Percentiles rank a stretch among this genome's conserved stretches.
Evolutionary conservation across 92 coral and sea anemone species (phyloP).

Genomic region (Ricordea florida): DNA sequence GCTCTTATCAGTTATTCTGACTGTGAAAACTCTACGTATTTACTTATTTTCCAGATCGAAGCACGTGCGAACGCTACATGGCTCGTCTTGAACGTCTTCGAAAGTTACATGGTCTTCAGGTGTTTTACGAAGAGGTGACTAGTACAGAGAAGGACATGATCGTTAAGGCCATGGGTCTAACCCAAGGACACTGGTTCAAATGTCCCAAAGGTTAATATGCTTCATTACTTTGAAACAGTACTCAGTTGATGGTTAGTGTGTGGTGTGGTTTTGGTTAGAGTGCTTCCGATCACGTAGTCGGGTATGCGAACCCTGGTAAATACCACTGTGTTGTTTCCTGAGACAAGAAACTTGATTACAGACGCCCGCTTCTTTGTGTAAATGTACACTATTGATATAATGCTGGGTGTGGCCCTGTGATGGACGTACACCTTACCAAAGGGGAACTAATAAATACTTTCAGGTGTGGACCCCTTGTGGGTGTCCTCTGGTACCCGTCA

Average conservation of each 20-base stretch:
- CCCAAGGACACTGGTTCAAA: constrained; percentile 94
- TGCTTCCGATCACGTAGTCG: constrained; percentile 1
- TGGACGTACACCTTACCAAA: too few species aligned
- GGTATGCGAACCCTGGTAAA: too few species aligned
- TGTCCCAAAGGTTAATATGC: constrained; percentile 78
- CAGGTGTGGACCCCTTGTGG: too few species aligned
- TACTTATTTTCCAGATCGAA: constrained; percentile 8
- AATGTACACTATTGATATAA: too few species aligned
- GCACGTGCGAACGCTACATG: constrained; percentile 38
- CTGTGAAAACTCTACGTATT: not conserved
- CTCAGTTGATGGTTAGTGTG: constrained; percentile 13
- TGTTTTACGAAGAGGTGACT: constrained; percentile 55
- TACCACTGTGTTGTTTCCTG: too few species aligned
- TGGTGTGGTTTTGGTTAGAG: constrained; percentile 44
- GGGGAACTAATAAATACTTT: too few species aligned
- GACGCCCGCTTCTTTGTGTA: too few species aligned
- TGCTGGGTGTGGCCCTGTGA: too few species aligned
- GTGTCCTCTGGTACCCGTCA: too few species aligned
- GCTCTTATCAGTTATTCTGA: too few species aligned
- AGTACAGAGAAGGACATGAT: constrained; percentile 71
- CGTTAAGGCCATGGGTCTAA: constrained; percentile 77
- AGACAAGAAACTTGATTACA: too few species aligned
- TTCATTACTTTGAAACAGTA: constrained; percentile 6
- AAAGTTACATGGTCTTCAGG: not conserved
- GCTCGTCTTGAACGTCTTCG: constrained; percentile 42